phyloP scores from a whole-genome alignment of 2,797 vertebrate species.

The Numenius phaeopus region DNA sequence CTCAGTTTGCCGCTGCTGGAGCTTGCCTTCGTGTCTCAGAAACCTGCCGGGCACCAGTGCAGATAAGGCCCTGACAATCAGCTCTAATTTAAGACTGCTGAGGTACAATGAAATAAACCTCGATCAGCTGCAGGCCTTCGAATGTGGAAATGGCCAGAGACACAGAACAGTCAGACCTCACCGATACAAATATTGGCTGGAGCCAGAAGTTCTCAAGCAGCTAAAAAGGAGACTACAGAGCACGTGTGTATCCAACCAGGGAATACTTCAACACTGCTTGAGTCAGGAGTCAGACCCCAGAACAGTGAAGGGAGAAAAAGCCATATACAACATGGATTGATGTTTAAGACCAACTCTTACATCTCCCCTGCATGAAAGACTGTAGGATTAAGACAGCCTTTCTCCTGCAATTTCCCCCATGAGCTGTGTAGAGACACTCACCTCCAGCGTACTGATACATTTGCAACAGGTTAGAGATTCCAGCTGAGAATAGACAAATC shows the following conservation, averaged over 20 bases:
- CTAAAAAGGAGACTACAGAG: not conserved
- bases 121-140: not conserved
- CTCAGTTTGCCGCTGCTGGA: not conserved
- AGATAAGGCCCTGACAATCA: not conserved
- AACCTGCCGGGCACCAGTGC: not conserved
- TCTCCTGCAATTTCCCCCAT: not conserved
- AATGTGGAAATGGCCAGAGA: not conserved
- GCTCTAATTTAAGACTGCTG: not conserved
- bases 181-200: not conserved
- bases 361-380: not conserved
- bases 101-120: not conserved
- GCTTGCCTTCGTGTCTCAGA: not conserved
- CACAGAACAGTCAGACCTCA: not conserved
- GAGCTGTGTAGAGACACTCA: slow-evolving; percentile 54
- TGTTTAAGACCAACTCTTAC: not conserved
- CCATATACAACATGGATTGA: not conserved
- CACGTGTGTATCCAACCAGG: not conserved
- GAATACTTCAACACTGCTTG: not conserved
- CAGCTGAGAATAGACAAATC: slow-evolving; percentile 92
- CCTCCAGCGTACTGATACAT: slow-evolving; percentile 90
- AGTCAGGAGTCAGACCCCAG: not conserved
- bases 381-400: not conserved
- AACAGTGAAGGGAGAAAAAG: not conserved
- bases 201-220: not conserved
- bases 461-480: slow-evolving; percentile 92